Evolutionary conservation across 1,140 invertebrate genomes (phyloP).

Genomic region (Meteorus sp.): DNA sequence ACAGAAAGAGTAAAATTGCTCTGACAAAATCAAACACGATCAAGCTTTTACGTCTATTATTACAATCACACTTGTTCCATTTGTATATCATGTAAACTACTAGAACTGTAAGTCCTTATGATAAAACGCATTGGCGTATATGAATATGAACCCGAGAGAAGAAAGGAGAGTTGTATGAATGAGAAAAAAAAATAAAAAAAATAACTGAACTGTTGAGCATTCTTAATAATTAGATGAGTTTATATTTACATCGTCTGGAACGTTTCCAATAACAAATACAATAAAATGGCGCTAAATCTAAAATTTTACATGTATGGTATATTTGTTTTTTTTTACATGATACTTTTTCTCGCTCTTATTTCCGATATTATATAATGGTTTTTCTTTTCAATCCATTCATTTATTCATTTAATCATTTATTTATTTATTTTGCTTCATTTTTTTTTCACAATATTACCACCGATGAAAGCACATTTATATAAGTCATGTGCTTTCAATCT

Average conservation of each 20-base stretch:
- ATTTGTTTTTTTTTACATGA: constrained; percentile 51
- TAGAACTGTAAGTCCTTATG: too few species aligned
- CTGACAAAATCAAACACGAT: too few species aligned
- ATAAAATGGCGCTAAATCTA: constrained; percentile 56
- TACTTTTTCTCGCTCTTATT: constrained; percentile 20
- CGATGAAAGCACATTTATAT: constrained; percentile 1
- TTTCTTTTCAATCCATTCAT: too few species aligned
- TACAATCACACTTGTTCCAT: too few species aligned
- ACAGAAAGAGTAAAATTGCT: not conserved
- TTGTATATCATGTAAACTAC: too few species aligned
- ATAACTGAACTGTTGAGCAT: constrained; percentile 30
- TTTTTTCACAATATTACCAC: not conserved
- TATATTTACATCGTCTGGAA: constrained; percentile 57
- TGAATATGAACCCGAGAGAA: too few species aligned
- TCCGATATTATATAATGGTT: constrained; percentile 13
- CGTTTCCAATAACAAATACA: constrained; percentile 56
- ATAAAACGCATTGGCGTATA: too few species aligned
- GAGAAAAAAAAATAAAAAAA: not conserved
- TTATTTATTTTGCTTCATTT: too few species aligned
- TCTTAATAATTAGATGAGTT: constrained; percentile 59
- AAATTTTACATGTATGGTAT: constrained; percentile 57
- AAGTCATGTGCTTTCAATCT: constrained; percentile 1
- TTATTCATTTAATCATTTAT: constrained; percentile 18
- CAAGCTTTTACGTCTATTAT: too few species aligned
- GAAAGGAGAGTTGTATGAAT: not conserved